Percentiles rank a stretch among this genome's conserved stretches.
Evolutionary conservation across 1,140 invertebrate species (phyloP).

Genomic region (Dendrolimus punctatus): DNA sequence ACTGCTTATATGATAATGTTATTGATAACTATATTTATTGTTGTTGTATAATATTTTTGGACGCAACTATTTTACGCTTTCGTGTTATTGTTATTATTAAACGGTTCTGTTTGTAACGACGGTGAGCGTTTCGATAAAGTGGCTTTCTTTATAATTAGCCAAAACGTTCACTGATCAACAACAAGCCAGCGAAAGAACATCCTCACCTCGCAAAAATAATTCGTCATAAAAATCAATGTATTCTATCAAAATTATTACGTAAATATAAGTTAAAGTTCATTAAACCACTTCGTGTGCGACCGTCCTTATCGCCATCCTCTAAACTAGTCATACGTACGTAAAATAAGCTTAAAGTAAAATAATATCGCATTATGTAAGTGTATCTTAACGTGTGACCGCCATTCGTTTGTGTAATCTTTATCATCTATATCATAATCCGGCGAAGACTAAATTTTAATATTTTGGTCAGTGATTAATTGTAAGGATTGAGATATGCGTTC

Average conservation of each 20-base stretch:
- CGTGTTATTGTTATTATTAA: conserved; percentile 51
- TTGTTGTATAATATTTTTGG: conserved; percentile 68
- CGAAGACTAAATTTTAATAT: no score
- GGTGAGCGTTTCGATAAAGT: not conserved
- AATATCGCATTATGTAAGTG: conserved; percentile 35
- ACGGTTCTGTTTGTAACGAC: conserved; percentile 29
- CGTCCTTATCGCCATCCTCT: conserved; percentile 71
- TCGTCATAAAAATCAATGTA: conserved; percentile 55
- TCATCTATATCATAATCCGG: no score
- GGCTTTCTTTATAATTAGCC: no score
- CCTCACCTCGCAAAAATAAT: conserved; percentile 55
- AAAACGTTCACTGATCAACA: no score
- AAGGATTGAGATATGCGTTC: no score
- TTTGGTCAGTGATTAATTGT: no score
- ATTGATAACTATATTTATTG: conserved; percentile 61
- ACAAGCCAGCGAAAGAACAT: conserved; percentile 10
- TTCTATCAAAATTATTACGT: conserved; percentile 54
- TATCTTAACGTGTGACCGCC: conserved; percentile 40
- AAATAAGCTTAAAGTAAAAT: conserved; percentile 43
- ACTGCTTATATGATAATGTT: conserved; percentile 65
- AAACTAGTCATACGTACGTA: conserved; percentile 60
- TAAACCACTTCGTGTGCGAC: conserved; percentile 63
- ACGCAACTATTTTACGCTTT: conserved; percentile 63
- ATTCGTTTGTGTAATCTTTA: conserved; percentile 1
- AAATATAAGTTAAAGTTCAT: conserved; percentile 54